These are phyloP conservation scores for Scaptomyza tumidula DNA, from an alignment of 2,888 invertebrate species.

Conservation along the genomic window DNA sequence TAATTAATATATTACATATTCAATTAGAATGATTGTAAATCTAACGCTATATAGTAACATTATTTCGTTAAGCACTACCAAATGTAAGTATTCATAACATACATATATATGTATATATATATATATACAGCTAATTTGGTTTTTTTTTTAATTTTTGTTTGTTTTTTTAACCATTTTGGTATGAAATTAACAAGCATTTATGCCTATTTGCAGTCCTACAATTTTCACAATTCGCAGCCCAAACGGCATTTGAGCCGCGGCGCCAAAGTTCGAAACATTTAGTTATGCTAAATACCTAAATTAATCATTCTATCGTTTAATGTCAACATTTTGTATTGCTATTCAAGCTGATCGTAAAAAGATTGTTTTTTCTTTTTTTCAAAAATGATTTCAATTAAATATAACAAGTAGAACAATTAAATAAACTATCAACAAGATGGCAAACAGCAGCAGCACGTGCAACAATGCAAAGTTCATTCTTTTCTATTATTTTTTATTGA, in stretches of 20 bases:
- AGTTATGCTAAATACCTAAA: constrained; percentile 1
- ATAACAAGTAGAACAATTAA: constrained; percentile 2
- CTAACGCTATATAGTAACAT: constrained; percentile 4
- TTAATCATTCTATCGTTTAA: constrained; percentile 7
- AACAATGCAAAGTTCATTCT: constrained; percentile 1
- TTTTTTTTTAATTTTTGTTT: not conserved
- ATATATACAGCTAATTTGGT: not conserved
- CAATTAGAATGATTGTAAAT: not conserved
- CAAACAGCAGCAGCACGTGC: not conserved
- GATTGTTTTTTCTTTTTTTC: not conserved
- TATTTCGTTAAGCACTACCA: constrained; percentile 10
- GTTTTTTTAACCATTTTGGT: constrained; percentile 10
- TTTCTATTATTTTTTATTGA: not conserved
- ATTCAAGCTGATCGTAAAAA: constrained; percentile 1
- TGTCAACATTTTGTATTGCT: constrained; percentile 12
- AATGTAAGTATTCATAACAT: constrained; percentile 1
- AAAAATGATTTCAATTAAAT: not conserved
- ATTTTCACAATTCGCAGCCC: constrained; percentile 6
- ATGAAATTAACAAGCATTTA: constrained; percentile 9
- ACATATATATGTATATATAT: not conserved
- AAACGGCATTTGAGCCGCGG: not conserved
- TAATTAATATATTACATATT: not conserved
- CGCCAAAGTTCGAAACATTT: constrained; percentile 10
- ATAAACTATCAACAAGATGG: not conserved
- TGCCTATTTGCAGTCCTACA: constrained; percentile 12